Conservation (phyloP, 2,888 invertebrate genomes). For the Plusia festucae region DNA sequence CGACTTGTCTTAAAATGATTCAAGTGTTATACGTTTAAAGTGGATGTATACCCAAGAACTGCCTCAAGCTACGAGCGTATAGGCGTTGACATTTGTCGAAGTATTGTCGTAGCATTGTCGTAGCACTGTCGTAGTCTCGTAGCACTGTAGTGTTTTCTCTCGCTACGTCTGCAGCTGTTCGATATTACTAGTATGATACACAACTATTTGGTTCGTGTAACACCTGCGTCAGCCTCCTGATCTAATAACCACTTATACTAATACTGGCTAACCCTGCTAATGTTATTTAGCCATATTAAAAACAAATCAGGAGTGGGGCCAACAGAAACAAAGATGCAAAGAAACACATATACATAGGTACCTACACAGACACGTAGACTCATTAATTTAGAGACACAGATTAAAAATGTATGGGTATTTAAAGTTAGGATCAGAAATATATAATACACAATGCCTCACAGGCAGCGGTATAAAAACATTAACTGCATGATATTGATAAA, state of each 20-base stretch:
- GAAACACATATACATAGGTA: too few relatives aligned
- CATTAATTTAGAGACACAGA: too few relatives aligned
- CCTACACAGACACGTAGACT: too few relatives aligned
- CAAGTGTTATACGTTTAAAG: conserved; percentile 25
- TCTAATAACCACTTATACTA: too few relatives aligned
- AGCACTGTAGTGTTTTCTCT: conserved; percentile 14
- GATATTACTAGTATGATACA: too few relatives aligned
- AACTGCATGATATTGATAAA: conserved; percentile 5
- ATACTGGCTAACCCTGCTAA: too few relatives aligned
- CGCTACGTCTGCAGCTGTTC: conserved; percentile 6
- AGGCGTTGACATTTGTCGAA: conserved; percentile 25
- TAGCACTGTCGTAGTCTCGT: conserved; percentile 29
- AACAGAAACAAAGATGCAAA: too few relatives aligned
- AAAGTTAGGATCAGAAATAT: not conserved
- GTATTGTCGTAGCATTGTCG: conserved; percentile 30
- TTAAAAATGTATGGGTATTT: not conserved
- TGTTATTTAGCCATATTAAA: too few relatives aligned
- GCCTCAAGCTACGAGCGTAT: not conserved
- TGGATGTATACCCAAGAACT: conserved; percentile 20
- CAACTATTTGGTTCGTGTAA: too few relatives aligned
- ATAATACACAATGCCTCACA: not conserved
- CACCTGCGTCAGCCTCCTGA: not conserved
- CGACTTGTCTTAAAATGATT: conserved; percentile 46
- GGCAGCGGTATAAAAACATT: not conserved
- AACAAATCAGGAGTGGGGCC: too few relatives aligned